phyloP scores from a whole-genome alignment of 92 coral and sea anemone genomes.

The Pocillopora meandrina region DNA sequence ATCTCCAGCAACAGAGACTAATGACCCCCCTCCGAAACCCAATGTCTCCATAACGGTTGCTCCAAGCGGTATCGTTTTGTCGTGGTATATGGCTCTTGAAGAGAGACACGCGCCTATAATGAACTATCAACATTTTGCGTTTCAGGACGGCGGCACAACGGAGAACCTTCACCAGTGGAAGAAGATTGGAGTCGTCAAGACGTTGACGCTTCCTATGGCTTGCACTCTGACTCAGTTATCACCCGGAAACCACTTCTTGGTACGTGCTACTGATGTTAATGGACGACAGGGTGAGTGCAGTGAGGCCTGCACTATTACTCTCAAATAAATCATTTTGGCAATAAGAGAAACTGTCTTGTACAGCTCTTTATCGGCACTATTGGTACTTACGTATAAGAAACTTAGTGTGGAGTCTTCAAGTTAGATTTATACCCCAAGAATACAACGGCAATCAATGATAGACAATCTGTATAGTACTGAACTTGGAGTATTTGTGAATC shows the following conservation, averaged over 20 bases:
- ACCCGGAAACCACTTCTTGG: constrained; percentile 96
- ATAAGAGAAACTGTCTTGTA: background rate
- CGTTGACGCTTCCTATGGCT: constrained; percentile 96
- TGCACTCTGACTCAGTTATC: constrained; percentile 96
- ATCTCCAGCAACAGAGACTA: constrained; percentile 16
- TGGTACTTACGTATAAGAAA: too few relatives aligned
- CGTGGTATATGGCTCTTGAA: constrained; percentile 92
- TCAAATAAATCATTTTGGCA: constrained; percentile 40
- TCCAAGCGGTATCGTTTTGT: constrained; percentile 92
- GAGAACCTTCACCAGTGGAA: constrained; percentile 83
- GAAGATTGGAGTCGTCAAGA: constrained; percentile 93
- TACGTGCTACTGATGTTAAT: constrained; percentile 83
- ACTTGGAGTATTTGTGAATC: background rate
- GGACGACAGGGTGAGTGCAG: constrained; percentile 91
- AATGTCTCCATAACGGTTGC: constrained; percentile 90
- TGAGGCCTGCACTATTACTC: constrained; percentile 90
- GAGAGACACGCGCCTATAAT: constrained; percentile 70
- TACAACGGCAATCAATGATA: background rate
- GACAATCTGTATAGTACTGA: background rate
- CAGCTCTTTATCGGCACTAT: too few relatives aligned
- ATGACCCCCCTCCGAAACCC: constrained; percentile 84
- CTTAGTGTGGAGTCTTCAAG: background rate
- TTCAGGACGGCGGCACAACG: constrained; percentile 73
- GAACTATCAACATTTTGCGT: constrained; percentile 88
- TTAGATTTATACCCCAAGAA: background rate